Percentiles rank a stretch among this genome's conserved stretches.
These are phyloP conservation scores for Phrynocephalus forsythii DNA, from an alignment of 2,797 vertebrate species.

Conservation along the genomic window DNA sequence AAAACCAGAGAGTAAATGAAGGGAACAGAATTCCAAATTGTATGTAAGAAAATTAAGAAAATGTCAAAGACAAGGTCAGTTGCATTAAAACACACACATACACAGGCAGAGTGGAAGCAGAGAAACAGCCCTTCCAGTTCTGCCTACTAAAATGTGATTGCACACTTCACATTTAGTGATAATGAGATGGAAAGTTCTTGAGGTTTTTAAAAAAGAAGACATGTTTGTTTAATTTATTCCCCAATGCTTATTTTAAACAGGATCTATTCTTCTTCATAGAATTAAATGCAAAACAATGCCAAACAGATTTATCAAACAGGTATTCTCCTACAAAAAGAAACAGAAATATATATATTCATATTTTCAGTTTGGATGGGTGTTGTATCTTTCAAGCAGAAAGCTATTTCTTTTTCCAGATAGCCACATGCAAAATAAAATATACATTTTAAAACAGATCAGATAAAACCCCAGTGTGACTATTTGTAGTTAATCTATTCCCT, in stretches of 20 bases:
- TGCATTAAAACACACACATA: conserved; percentile 62
- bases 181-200: conserved; percentile 64
- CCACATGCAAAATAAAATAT: conserved; percentile 4
- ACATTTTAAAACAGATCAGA: neutral
- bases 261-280: conserved; percentile 8
- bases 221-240: conserved; percentile 43
- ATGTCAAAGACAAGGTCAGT: conserved; percentile 57
- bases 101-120: conserved; percentile 32
- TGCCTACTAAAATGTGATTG: conserved; percentile 73
- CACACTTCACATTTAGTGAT: conserved; percentile 58
- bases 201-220: conserved; percentile 42
- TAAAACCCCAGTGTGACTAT: neutral
- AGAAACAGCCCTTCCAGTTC: conserved; percentile 58
- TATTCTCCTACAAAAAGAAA: neutral
- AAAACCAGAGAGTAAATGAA: conserved; percentile 72
- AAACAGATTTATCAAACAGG: neutral
- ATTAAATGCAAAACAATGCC: conserved; percentile 11
- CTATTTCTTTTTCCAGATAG: conserved; percentile 6
- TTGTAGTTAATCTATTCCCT: conserved; percentile 6
- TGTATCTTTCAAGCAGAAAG: neutral
- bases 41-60: conserved; percentile 68
- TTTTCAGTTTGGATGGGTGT: neutral
- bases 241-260: conserved; percentile 49
- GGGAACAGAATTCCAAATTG: conserved; percentile 68
- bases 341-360: conserved; percentile 50